Base-by-base conservation (phyloP, 2,113 vertebrate genomes). In the Oriolus oriolus region DNA sequence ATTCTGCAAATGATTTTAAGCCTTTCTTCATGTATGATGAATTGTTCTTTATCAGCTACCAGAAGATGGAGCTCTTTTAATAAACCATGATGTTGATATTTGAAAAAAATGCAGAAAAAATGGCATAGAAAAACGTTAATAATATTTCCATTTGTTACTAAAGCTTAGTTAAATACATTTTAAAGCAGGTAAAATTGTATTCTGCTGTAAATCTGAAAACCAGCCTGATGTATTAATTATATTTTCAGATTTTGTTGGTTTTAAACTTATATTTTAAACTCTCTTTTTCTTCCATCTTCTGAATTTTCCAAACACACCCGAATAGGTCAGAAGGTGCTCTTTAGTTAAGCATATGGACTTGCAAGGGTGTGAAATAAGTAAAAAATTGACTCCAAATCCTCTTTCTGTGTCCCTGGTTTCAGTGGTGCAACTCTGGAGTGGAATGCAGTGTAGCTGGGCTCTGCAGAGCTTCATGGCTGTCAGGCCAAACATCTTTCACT, bases 21-120 rank as follows among this genome's bases (percentile, higher is more conserved):
- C 71, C 39, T 88, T 91, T 76, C 76, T 84, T 79, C 53, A 13
- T 76, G n/a, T 80, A 2, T 77, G 49, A 42, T 66, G 39, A 59
- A 92, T 33, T 54, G 89, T 75, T 76, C 21, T 94, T 92, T 93
- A 92, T 54, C 64, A 86, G 77, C 73, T 91, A 73, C 98, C 98
- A 98, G 97, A 97, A 98, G 98, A 96, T 98, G 98, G 98, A 93
- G 96, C 96, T 97, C 73, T 97, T 94, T 90, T 87, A 97, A 98
- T 97, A 97, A 98, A 92, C 33, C 84, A 96, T 26, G 59, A 60
- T 85, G 42, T 31, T 78, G 5, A 4, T n/a, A 53, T 79, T 81
- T 76, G 56, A 60, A 85, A 52, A 22, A 91, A 96, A 79, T 83
- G 27, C 6, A 91, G 74, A 64, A 87, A 88, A 93, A 47, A 81